phyloP scores from a whole-genome alignment of 2,113 vertebrate genomes.

The Cheirogaleus medius region DNA sequence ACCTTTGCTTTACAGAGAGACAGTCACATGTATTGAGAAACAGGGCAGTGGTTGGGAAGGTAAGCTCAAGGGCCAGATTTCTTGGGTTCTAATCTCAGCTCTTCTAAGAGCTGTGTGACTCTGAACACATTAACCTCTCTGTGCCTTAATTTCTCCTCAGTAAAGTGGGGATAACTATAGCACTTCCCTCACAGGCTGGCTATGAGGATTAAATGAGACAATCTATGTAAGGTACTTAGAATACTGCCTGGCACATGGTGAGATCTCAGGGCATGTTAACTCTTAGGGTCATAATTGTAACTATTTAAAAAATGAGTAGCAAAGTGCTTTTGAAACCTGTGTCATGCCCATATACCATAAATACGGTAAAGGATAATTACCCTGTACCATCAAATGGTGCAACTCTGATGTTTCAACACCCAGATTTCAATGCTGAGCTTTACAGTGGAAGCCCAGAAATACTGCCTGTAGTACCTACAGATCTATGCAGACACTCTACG shows the following conservation, averaged over 20 bases:
- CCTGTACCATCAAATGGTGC: not conserved
- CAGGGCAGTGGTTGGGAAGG: not conserved
- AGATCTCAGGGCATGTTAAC: not conserved
- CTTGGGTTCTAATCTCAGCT: not conserved
- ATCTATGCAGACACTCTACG: not conserved
- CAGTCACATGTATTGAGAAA: accelerated
- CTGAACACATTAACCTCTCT: not conserved
- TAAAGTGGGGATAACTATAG: not conserved
- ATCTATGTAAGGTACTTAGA: not conserved
- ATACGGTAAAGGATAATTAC: not conserved
- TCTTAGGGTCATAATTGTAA: not conserved
- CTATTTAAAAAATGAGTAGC: not conserved
- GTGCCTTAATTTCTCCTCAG: not conserved
- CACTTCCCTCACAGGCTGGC: not conserved
- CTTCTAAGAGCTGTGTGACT: not conserved
- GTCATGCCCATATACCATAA: not conserved
- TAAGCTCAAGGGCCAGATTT: not conserved
- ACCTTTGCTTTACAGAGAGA: not conserved
- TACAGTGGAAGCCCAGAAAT: not conserved
- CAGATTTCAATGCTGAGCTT: not conserved
- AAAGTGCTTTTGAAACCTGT: not conserved
- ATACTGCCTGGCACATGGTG: not conserved
- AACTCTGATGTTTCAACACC: not conserved
- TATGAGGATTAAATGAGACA: not conserved
- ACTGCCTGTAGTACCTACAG: not conserved